Evolutionary conservation across 2,797 vertebrate species (phyloP).

Genomic region (Mus caroli): DNA sequence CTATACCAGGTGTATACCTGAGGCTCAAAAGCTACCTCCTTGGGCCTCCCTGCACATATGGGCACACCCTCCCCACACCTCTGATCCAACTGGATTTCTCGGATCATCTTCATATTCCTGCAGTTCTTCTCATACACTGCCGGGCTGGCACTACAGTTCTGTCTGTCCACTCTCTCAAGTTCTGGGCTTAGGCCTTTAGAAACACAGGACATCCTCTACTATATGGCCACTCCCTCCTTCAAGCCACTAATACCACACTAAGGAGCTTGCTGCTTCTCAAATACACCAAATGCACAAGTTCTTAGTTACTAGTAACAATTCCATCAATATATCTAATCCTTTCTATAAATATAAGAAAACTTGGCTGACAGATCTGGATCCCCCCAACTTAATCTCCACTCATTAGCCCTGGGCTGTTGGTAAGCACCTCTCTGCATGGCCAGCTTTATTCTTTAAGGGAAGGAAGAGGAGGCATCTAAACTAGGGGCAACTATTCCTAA

Average conservation of each 20-base stretch:
- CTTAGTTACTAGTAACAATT: constrained; percentile 11
- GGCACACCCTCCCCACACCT: neutral
- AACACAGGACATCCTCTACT: neutral
- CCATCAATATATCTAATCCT: constrained; percentile 17
- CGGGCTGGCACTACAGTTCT: neutral
- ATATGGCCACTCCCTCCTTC: neutral
- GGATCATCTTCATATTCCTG: neutral
- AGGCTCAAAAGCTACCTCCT: neutral
- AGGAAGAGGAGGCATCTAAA: neutral
- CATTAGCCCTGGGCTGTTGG: neutral
- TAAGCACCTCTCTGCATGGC: neutral
- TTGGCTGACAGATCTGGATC: neutral
- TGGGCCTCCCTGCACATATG: neutral
- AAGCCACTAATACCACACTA: neutral
- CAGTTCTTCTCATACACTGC: neutral
- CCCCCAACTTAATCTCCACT: constrained; percentile 22
- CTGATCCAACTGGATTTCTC: neutral
- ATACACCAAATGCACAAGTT: neutral
- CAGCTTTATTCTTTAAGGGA: neutral
- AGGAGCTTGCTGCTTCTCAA: neutral
- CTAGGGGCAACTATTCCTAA: neutral
- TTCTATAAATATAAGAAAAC: neutral
- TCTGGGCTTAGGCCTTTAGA: neutral
- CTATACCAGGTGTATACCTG: neutral
- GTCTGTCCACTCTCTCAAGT: neutral